Evolutionary conservation across 2,888 invertebrate genomes (phyloP), one percentile per base, ranked within the genome.

Genomic region (Polietes domitor): DNA sequence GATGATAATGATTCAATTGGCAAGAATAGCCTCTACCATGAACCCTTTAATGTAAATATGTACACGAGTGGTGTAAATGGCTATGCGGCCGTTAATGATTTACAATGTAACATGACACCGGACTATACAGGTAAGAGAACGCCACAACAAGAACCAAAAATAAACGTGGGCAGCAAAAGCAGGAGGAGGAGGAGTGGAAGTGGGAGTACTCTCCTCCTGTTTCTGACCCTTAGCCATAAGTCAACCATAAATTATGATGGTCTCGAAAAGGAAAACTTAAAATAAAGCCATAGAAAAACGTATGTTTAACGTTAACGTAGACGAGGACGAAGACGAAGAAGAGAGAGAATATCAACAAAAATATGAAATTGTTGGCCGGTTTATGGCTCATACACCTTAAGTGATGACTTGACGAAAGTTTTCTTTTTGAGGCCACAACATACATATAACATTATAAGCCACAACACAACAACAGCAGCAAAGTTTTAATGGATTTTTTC

Each of bases 91-190:
- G 92, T 92, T 88, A 92, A 92, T 91, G 91, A 92, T 88, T 93
- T 92, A 88, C 91, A 92, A 83, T 92, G 93, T 88, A 92, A 93
- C 87, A 93, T 92, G 90, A 93, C 94, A 89, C 93, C 94, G 82
- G 94, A 94, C 90, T 94, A 94, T 90, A 93, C 94, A 91, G 94
- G 94, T 94, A 92, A 92, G 78, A 61, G 41, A 21, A 41, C 15
- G 63, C 37, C 37, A 0, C 53, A 24, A 21, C 12, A 37, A 17
- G 15, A 26, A 63, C 21, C 43, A 55, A 50, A 37, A 17, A 21
- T 19, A 53, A 21, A 53, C 19, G 5, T 21, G 21, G 19, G 21
- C 5, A 21, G 53, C 32, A 32, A 41, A 47, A n/a, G n/a, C n/a
- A n/a, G 47, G 47, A 15, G 1, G 32, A 32, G 32, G n/a, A n/a